Percentiles rank a stretch among this genome's conserved stretches.
These are phyloP conservation scores for Cheumatopsyche charites DNA, from an alignment of 1,140 invertebrate species.

Conservation along the genomic window DNA sequence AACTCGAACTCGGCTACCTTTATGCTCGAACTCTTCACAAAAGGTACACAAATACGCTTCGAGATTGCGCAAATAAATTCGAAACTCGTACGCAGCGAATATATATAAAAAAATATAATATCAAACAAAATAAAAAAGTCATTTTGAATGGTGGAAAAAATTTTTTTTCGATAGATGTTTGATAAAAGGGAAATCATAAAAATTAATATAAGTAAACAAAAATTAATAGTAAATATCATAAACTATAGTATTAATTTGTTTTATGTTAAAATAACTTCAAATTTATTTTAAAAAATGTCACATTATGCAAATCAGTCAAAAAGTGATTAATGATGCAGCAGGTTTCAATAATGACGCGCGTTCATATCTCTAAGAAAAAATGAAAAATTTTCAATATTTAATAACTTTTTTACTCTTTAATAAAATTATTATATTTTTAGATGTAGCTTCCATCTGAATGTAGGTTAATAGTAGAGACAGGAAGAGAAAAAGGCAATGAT, in stretches of 20 bases:
- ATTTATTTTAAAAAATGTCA: no score
- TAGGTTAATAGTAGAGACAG: slow-evolving; percentile 40
- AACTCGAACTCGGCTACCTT: slow-evolving; percentile 19
- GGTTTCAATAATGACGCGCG: not conserved
- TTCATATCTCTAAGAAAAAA: not conserved
- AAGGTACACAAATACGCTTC: slow-evolving; percentile 25
- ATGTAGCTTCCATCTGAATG: slow-evolving; percentile 25
- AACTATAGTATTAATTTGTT: no score
- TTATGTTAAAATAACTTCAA: no score
- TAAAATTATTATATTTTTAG: not conserved
- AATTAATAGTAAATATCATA: no score
- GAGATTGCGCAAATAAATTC: slow-evolving; percentile 24
- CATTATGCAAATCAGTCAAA: no score
- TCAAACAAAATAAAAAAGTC: no score
- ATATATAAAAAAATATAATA: not conserved
- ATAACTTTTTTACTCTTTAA: not conserved
- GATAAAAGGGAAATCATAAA: no score
- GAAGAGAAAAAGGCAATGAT: slow-evolving; percentile 37
- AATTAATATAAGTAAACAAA: no score
- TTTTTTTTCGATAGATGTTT: no score
- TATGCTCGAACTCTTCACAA: slow-evolving; percentile 18
- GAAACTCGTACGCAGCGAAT: not conserved
- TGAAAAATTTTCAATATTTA: not conserved
- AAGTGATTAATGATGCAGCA: no score
- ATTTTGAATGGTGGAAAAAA: no score